These are phyloP conservation scores for Sinocyclocheilus anshuiensis DNA, from an alignment of 2,113 vertebrate species.

Conservation along the genomic window DNA sequence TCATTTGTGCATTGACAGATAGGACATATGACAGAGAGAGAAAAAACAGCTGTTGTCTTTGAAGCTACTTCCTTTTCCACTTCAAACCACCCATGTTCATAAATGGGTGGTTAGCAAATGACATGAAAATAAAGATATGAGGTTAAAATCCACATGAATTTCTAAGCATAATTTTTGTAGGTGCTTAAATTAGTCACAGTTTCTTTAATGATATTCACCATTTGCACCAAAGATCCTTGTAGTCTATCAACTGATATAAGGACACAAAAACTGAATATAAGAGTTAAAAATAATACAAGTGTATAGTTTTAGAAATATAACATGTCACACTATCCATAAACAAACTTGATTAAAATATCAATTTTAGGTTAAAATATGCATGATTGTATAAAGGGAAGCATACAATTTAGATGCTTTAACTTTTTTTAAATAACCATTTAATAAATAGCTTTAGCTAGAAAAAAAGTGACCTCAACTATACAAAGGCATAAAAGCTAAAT, in stretches of 20 bases:
- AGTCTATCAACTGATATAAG: background rate
- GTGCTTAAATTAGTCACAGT: too few species aligned
- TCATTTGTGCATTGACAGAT: slow-evolving; percentile 25
- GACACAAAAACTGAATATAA: background rate
- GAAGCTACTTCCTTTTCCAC: background rate
- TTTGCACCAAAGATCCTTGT: background rate
- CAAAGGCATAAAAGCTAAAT: too few species aligned
- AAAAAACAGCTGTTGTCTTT: slow-evolving; percentile 4
- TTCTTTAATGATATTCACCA: too few species aligned
- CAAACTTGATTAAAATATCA: background rate
- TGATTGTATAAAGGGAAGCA: too few species aligned
- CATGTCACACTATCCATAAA: background rate
- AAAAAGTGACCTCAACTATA: too few species aligned
- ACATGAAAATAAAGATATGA: background rate
- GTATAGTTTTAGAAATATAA: too few species aligned
- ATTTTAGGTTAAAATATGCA: too few species aligned
- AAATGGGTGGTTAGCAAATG: background rate
- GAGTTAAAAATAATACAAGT: background rate
- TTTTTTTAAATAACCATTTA: too few species aligned
- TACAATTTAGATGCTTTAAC: too few species aligned
- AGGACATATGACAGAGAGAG: background rate
- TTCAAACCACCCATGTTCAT: background rate
- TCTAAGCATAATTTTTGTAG: too few species aligned
- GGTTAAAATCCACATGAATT: background rate
- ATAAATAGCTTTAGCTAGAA: too few species aligned